Conservation (phyloP, 2,797 vertebrate species). For the Tenualosa ilisha region DNA sequence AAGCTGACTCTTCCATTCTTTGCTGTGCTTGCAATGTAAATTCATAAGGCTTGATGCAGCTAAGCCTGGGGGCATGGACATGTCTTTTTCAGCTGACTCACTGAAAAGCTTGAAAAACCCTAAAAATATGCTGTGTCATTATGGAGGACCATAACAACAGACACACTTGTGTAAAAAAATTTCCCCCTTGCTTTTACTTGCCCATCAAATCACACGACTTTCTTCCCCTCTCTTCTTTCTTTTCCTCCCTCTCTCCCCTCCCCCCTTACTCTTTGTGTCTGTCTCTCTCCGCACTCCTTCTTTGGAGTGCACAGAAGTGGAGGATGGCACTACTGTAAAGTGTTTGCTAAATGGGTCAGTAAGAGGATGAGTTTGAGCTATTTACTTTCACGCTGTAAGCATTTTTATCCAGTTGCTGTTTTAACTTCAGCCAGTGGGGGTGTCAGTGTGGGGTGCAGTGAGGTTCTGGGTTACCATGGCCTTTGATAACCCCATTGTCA, state of each 20-base stretch:
- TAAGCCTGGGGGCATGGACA: not conserved
- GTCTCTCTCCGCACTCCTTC: not conserved
- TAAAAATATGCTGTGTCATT: not conserved
- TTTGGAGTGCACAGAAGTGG: not conserved
- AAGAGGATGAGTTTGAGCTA: not conserved
- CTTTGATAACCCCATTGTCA: not conserved
- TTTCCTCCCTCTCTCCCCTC: not conserved
- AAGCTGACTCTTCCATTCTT: not conserved
- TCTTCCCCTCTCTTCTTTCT: not conserved
- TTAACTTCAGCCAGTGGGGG: not conserved
- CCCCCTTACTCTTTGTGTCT: not conserved
- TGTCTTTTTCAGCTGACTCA: slow-evolving; percentile 1
- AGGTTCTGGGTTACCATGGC: not conserved
- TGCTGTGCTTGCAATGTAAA: not conserved
- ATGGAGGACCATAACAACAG: slow-evolving; percentile 6
- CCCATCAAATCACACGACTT: not conserved
- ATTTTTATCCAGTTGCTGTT: not conserved
- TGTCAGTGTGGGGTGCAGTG: not conserved
- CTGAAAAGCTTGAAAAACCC: not conserved
- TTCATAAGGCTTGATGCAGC: not conserved
- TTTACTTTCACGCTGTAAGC: not conserved
- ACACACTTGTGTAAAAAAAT: not conserved
- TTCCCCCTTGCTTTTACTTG: not conserved
- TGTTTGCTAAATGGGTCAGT: slow-evolving; percentile 13
- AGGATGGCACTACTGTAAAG: not conserved